A percentile compares a stretch with the other conserved stretches of the same genome.
Conservation (phyloP, 2,797 vertebrate genomes). For the Pitangus sulphuratus region DNA sequence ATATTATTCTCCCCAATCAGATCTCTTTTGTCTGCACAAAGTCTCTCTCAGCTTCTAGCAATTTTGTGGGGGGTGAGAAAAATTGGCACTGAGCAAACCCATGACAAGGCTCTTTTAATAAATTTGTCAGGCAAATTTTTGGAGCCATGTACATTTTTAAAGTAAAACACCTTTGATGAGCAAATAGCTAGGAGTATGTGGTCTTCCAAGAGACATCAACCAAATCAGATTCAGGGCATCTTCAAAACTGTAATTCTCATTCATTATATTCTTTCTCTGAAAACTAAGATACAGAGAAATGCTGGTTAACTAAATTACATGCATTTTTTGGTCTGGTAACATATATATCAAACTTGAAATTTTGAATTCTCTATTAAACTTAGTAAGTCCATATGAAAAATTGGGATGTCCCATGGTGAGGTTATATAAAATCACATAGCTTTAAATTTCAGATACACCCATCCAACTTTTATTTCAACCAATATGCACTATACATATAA, state of each 20-base stretch:
- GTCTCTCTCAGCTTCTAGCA: too few relatives aligned
- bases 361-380: background rate
- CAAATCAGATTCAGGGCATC: background rate
- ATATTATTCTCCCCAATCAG: too few relatives aligned
- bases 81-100: too few relatives aligned
- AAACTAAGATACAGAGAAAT: background rate
- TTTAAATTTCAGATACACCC: background rate
- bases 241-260: background rate
- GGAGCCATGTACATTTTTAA: background rate
- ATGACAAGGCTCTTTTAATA: too few relatives aligned
- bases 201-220: background rate
- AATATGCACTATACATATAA: background rate
- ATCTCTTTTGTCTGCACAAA: too few relatives aligned
- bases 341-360: background rate
- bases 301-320: background rate
- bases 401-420: background rate
- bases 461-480: background rate
- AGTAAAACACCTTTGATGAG: background rate
- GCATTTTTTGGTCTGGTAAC: background rate
- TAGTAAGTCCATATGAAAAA: background rate
- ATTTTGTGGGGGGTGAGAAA: too few relatives aligned
- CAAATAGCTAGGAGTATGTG: background rate
- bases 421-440: background rate
- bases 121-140: background rate
- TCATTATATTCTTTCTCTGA: background rate